phyloP scores from a whole-genome alignment of 2,113 vertebrate species.

The Triplophysa rosa region DNA sequence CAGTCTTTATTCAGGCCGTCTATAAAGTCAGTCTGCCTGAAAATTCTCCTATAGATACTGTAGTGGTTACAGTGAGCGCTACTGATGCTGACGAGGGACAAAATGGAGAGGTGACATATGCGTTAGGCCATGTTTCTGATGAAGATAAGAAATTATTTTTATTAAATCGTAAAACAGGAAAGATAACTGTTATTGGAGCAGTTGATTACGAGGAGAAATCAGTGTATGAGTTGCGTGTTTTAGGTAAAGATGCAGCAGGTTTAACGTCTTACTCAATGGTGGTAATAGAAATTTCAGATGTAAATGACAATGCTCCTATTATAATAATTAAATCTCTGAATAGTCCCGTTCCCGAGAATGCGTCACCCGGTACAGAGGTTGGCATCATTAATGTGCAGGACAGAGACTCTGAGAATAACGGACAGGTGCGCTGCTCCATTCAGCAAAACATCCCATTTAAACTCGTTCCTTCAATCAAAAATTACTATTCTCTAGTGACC shows the following conservation, averaged over 20 bases:
- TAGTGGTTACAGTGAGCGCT: conserved; percentile 56
- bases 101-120: conserved; percentile 61
- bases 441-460: conserved; percentile 68
- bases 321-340: background rate
- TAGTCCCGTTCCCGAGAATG: background rate
- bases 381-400: conserved; percentile 77
- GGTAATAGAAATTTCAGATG: conserved; percentile 51
- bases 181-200: conserved; percentile 45
- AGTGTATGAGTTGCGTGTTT: conserved; percentile 53
- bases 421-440: conserved; percentile 69
- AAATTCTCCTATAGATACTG: conserved; percentile 53
- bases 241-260: conserved; percentile 73
- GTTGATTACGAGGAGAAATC: conserved; percentile 58
- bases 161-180: conserved; percentile 52
- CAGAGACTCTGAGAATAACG: conserved; percentile 71
- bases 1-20: conserved; percentile 55
- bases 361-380: conserved; percentile 41
- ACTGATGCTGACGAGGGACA: conserved; percentile 63
- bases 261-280: conserved; percentile 67
- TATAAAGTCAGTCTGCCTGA: conserved; percentile 64
- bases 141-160: conserved; percentile 55
- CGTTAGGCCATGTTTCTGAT: conserved; percentile 57
- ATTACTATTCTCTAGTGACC: conserved; percentile 68
- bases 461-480: conserved; percentile 71
- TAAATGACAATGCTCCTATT: background rate